Evolutionary conservation across 2,113 vertebrate genomes (phyloP).

Genomic region (Thymallus thymallus): DNA sequence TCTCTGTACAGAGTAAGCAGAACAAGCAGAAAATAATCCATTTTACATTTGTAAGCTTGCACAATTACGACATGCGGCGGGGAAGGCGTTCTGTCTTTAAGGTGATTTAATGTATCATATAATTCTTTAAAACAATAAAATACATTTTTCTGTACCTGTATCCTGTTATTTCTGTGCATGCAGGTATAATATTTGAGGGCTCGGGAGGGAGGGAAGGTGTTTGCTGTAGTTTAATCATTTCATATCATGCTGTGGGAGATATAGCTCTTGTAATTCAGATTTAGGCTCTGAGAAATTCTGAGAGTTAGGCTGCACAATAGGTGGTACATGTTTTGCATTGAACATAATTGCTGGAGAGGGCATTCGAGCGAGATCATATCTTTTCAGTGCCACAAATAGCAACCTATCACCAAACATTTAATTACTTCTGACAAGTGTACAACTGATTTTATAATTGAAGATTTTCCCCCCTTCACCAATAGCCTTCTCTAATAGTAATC

Average conservation of each 20-base stretch:
- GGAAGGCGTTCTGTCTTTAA: constrained; percentile 76
- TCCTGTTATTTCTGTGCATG: constrained; percentile 1
- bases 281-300: not conserved
- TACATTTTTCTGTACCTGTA: constrained; percentile 37
- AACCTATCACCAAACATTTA: constrained; percentile 72
- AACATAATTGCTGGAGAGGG: constrained; percentile 64
- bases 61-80: constrained; percentile 76
- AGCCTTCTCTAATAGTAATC: constrained; percentile 62
- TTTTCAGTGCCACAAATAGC: constrained; percentile 58
- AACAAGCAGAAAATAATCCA: constrained; percentile 47
- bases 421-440: constrained; percentile 77
- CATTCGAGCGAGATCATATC: constrained; percentile 64
- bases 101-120: constrained; percentile 78
- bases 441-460: constrained; percentile 72
- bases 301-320: constrained; percentile 31
- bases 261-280: not conserved
- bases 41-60: constrained; percentile 76
- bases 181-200: not conserved
- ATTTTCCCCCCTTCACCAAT: constrained; percentile 65
- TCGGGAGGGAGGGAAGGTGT: not conserved
- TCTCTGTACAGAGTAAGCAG: constrained; percentile 64
- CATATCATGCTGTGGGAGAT: constrained; percentile 38
- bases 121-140: constrained; percentile 82
- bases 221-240: constrained; percentile 3
- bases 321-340: constrained; percentile 44